Conservation (phyloP, 2,113 vertebrate genomes). For the Salvelinus sp. region DNA sequence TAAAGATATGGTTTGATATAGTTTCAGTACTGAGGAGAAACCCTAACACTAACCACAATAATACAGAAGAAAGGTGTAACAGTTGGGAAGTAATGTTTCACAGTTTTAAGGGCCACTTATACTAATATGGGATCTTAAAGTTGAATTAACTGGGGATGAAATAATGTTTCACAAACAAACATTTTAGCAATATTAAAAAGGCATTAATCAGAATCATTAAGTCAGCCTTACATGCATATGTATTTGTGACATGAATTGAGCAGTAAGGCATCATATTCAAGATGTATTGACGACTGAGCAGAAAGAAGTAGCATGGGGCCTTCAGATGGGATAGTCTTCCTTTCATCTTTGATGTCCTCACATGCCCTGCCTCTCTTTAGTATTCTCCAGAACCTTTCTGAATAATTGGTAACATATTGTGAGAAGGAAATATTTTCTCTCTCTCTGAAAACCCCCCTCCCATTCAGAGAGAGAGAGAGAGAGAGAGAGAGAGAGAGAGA, state of each 20-base stretch:
- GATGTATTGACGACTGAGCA: neutral
- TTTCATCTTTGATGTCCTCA: slow-evolving; percentile 12
- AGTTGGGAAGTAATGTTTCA: neutral
- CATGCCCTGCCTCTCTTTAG: slow-evolving; percentile 12
- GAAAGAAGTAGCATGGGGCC: neutral
- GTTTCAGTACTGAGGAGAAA: no score
- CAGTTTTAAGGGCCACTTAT: no score
- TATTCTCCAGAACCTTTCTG: slow-evolving; percentile 15
- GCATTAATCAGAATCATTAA: neutral
- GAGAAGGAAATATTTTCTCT: neutral
- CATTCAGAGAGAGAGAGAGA: neutral
- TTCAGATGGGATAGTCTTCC: neutral
- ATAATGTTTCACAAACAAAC: neutral
- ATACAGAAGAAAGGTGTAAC: neutral
- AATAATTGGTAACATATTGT: slow-evolving; percentile 26
- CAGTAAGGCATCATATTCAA: neutral
- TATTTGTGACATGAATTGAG: neutral
- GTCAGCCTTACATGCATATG: neutral
- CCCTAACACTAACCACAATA: no score
- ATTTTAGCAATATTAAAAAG: neutral
- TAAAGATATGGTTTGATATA: no score
- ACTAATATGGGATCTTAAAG: no score
- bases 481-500: no score
- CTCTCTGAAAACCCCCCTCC: neutral
- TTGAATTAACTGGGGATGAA: no score